Conservation (phyloP, 2,888 invertebrate genomes). For the Agrochola circellaris region DNA sequence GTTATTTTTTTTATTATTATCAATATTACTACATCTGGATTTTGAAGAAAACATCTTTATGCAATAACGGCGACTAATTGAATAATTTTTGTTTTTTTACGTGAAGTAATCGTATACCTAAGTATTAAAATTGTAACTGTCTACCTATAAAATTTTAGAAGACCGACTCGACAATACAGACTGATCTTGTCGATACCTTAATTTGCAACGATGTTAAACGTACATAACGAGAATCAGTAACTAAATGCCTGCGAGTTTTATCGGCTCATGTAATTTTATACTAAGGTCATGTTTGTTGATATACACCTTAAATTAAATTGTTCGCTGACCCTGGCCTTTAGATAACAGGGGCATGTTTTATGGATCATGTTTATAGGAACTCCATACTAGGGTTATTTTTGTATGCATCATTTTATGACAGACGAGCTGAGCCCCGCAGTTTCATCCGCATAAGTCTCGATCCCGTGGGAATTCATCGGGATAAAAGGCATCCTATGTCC, state of each 20-base stretch:
- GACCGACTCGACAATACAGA: neutral
- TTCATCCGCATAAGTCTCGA: too few species aligned
- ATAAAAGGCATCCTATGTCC: too few species aligned
- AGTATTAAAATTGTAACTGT: neutral
- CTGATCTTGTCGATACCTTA: neutral
- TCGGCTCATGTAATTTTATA: slow-evolving; percentile 55
- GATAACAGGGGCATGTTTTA: slow-evolving; percentile 47
- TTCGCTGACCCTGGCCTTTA: slow-evolving; percentile 44
- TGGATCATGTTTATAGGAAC: slow-evolving; percentile 18
- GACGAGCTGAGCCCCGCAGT: too few species aligned
- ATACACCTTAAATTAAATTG: slow-evolving; percentile 45
- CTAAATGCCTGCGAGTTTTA: slow-evolving; percentile 30
- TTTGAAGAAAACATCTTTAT: slow-evolving; percentile 10
- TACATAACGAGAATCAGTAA: slow-evolving; percentile 11
- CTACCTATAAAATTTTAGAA: neutral
- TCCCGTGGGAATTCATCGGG: too few species aligned
- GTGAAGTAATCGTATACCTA: neutral
- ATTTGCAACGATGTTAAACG: slow-evolving; percentile 1
- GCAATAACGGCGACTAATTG: too few species aligned
- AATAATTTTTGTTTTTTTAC: neutral
- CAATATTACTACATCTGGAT: slow-evolving; percentile 8
- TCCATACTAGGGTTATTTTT: slow-evolving; percentile 4
- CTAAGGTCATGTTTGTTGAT: slow-evolving; percentile 62
- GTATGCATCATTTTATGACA: neutral
- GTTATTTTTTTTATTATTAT: slow-evolving; percentile 32